Evolutionary conservation across 1,140 invertebrate genomes (phyloP), one percentile per base, ranked within the genome.

Genomic region (Acyrthosiphon pisum): DNA sequence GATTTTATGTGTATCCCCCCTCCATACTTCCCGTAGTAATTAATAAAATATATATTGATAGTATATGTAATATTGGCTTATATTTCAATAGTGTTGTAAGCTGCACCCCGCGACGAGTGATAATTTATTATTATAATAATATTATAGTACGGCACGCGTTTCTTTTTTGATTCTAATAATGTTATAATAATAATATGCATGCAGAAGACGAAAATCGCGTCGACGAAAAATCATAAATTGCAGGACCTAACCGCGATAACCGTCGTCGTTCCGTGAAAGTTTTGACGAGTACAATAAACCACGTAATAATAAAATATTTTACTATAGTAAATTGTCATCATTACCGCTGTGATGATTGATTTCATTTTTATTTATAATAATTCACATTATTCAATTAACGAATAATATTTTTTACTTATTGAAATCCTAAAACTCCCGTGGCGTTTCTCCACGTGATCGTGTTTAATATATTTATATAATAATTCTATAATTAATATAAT

Each of bases 311-410:
- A 76, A 76, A 35, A 76, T n/a, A 76, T 76, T 76, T n/a, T 6
- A n/a, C 60, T 76, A 35, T 76, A 76, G n/a, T n/a, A 68, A 50
- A 53, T 23, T 53, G 60, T 76, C 60, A 23, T 14, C 14, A 76
- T 76, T 76, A n/a, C 60, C n/a, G 60, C 60, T n/a, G 60, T 76
- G 60, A n/a, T 18, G 14, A n/a, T 76, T 76, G 18, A 76, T 76
- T 76, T 76, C 60, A 76, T 76, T 76, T 76, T 76, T 76, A 76
- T 76, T 76, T 76, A 76, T 76, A 76, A 76, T 76, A 76, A n/a
- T 76, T 76, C 60, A n/a, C 60, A 76, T 76, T 76, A 76, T 76
- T 76, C 60, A 76, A 76, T 76, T 23, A 35, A 76, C n/a, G 30
- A n/a, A n/a, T 76, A 76, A 18, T 76, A 76, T n/a, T 20, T 76